Percentiles rank a stretch among this genome's conserved stretches.
Conservation (phyloP, 2,113 vertebrate species). For the Laticauda colubrina region DNA sequence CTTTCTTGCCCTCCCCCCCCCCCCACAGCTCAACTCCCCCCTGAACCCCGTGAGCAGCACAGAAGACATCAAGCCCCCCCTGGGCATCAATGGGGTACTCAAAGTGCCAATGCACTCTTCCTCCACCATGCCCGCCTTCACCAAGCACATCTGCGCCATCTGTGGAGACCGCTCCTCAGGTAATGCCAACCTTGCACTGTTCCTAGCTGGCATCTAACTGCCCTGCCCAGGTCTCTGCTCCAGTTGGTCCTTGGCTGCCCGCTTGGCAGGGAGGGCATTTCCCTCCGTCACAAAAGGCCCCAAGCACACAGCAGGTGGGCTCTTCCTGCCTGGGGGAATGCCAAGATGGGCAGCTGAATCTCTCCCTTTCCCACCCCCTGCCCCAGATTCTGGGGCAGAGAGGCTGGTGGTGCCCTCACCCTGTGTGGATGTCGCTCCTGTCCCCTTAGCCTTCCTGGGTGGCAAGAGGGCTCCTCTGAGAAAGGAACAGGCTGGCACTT, state of each 20-base stretch:
- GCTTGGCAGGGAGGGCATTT: not conserved
- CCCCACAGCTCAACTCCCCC: constrained; percentile 87
- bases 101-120: constrained; percentile 93
- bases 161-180: constrained; percentile 98
- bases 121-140: constrained; percentile 86
- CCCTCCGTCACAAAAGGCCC: not conserved
- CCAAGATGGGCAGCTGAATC: not conserved
- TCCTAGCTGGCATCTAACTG: not conserved
- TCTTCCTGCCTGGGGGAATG: not conserved
- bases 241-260: not conserved
- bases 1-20: constrained; percentile 25
- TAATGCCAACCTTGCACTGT: constrained; percentile 50
- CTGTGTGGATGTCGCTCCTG: not conserved
- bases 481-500: not conserved
- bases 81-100: constrained; percentile 96
- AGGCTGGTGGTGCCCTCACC: not conserved
- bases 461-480: not conserved
- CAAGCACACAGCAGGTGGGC: not conserved
- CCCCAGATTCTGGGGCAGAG: not conserved
- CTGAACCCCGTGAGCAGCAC: constrained; percentile 97
- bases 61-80: constrained; percentile 95
- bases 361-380: not conserved
- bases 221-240: not conserved
- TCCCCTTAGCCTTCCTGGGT: not conserved
- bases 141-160: constrained; percentile 99